phyloP scores from a whole-genome alignment of 2,113 vertebrate species.

The Chitala chitala region DNA sequence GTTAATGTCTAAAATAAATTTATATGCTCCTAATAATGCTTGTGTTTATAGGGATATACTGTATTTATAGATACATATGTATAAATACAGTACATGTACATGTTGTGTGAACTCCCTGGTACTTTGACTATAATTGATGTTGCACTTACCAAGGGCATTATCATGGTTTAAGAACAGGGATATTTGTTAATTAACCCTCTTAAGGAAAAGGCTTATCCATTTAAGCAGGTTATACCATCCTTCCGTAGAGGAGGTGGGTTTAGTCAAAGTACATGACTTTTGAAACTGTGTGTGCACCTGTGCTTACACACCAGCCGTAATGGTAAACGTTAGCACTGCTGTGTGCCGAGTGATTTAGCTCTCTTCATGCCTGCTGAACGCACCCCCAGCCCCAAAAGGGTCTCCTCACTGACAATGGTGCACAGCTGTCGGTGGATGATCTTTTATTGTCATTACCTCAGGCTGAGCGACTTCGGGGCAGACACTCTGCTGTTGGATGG shows the following conservation, averaged over 20 bases:
- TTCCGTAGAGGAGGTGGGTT: constrained; percentile 10
- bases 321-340: not conserved
- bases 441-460: constrained; percentile 11
- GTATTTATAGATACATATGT: too few species aligned
- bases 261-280: not conserved
- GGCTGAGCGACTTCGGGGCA: not conserved
- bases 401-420: not conserved
- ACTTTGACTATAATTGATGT: too few species aligned
- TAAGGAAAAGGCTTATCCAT: constrained; percentile 25
- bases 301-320: not conserved
- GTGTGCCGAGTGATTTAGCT: not conserved
- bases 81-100: too few species aligned
- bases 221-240: constrained; percentile 18
- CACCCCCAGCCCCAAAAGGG: not conserved
- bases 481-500: not conserved
- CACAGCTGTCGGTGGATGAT: not conserved
- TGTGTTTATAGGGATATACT: not conserved
- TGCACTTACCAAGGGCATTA: constrained; percentile 3
- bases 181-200: constrained; percentile 16
- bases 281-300: not conserved
- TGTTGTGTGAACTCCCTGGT: too few species aligned
- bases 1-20: not conserved
- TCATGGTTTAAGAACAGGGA: constrained; percentile 12
- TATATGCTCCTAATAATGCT: not conserved
- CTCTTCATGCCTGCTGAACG: not conserved